These are phyloP conservation scores for Neoitamus cyanurus DNA, from an alignment of 2,888 invertebrate genomes.

Conservation along the genomic window DNA sequence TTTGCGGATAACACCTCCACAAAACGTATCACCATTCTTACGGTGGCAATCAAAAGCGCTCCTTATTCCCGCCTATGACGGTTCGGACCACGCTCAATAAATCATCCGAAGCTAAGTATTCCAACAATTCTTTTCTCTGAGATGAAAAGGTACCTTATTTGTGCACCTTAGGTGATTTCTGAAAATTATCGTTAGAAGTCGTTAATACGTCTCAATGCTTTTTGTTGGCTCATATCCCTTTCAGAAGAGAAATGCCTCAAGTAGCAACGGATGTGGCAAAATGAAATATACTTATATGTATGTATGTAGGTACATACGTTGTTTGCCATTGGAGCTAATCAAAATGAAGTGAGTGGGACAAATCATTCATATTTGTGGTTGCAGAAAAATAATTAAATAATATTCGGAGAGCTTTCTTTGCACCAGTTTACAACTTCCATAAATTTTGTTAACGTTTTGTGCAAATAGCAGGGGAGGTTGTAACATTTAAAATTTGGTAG, in stretches of 20 bases:
- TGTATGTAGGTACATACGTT: background rate
- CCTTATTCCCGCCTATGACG: too few relatives aligned
- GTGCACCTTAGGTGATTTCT: background rate
- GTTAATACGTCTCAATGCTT: background rate
- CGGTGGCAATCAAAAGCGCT: too few relatives aligned
- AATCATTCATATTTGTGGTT: background rate
- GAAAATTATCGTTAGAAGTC: background rate
- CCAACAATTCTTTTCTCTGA: background rate
- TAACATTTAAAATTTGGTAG: too few relatives aligned
- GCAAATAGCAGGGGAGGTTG: too few relatives aligned
- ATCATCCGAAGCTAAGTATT: background rate
- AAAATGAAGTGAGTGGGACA: background rate
- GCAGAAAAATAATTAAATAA: too few relatives aligned
- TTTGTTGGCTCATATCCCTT: background rate
- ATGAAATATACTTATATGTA: too few relatives aligned
- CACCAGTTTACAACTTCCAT: too few relatives aligned
- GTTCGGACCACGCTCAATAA: background rate
- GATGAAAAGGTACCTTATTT: background rate
- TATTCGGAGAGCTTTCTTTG: too few relatives aligned
- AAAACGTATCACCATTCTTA: too few relatives aligned
- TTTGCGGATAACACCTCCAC: too few relatives aligned
- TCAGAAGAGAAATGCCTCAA: background rate
- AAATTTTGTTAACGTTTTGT: too few relatives aligned
- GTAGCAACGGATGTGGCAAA: background rate
- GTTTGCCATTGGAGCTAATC: background rate